These are phyloP conservation scores for Plecotus auritus DNA, from an alignment of 2,113 vertebrate species.

Conservation along the genomic window DNA sequence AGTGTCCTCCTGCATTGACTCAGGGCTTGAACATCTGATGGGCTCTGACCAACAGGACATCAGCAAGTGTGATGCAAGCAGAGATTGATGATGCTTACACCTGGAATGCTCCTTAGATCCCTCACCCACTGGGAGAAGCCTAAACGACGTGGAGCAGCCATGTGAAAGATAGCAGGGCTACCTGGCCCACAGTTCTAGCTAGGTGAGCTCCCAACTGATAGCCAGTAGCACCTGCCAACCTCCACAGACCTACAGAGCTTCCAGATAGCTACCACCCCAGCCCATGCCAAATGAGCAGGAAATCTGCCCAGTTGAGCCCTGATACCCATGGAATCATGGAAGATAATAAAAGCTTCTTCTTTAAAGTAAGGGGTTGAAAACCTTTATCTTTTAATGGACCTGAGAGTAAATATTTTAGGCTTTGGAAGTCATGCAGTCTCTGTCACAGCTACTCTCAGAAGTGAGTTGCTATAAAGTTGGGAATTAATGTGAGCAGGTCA, in stretches of 20 bases:
- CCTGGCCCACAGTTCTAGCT: background rate
- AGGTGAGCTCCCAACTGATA: background rate
- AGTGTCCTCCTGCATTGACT: background rate
- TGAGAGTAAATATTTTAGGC: no score
- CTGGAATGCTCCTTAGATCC: background rate
- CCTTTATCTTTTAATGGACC: background rate
- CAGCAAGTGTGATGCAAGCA: background rate
- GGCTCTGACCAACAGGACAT: background rate
- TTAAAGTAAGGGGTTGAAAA: background rate
- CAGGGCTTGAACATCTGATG: background rate
- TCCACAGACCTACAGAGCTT: background rate
- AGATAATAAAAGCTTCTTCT: background rate
- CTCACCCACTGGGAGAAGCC: background rate
- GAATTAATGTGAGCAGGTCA: background rate
- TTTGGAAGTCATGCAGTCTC: no score
- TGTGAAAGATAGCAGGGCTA: background rate
- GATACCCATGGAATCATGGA: background rate
- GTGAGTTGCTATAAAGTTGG: background rate
- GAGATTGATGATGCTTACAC: background rate
- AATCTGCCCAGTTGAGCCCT: background rate
- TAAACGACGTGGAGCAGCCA: fast-evolving
- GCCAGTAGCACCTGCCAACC: background rate
- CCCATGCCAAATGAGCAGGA: background rate
- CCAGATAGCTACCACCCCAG: background rate
- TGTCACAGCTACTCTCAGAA: background rate